These are phyloP conservation scores for Neotoma lepida DNA, from an alignment of 2,113 vertebrate genomes.

Conservation along the genomic window DNA sequence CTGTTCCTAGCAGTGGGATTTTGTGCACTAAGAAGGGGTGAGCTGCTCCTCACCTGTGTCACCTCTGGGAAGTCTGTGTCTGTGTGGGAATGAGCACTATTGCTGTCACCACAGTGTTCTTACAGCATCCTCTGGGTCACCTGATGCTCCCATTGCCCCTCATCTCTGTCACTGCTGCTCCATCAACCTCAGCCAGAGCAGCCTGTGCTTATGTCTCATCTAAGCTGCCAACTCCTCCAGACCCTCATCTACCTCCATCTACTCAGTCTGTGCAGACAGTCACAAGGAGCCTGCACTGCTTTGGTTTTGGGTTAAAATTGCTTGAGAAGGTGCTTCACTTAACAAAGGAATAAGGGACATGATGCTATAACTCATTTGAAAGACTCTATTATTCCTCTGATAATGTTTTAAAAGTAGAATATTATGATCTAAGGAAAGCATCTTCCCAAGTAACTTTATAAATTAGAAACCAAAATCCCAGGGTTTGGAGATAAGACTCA, in stretches of 20 bases:
- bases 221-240: too few relatives aligned
- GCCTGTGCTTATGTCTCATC: too few relatives aligned
- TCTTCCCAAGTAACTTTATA: too few relatives aligned
- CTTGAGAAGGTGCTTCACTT: neutral
- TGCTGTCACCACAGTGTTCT: neutral
- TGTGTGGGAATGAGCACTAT: neutral
- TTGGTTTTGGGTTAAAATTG: neutral
- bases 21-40: neutral
- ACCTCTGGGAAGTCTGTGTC: neutral
- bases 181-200: too few relatives aligned
- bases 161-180: too few relatives aligned
- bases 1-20: neutral
- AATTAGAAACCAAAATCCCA: neutral
- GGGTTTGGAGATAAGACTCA: neutral
- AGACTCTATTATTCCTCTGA: neutral
- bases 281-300: neutral
- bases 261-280: too few relatives aligned
- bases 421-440: neutral
- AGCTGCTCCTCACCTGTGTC: neutral
- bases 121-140: too few relatives aligned
- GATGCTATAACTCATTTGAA: neutral
- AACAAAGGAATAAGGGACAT: neutral
- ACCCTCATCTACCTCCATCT: too few relatives aligned
- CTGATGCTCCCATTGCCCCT: neutral
- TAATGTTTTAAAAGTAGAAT: neutral